Evolutionary conservation across 2,113 vertebrate genomes (phyloP).

Genomic region (Regulus satrapa): DNA sequence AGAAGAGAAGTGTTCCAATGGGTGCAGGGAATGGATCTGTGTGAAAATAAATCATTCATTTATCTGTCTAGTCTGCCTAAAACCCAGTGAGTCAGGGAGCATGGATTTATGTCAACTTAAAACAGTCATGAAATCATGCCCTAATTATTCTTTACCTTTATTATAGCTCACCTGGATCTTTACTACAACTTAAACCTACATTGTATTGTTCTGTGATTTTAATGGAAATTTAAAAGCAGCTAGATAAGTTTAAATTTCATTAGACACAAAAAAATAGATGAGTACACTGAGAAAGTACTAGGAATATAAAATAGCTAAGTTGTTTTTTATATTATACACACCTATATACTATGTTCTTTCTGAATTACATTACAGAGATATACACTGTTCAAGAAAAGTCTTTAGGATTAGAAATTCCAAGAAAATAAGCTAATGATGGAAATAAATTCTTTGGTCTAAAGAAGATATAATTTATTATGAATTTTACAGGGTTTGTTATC

Average conservation of each 20-base stretch:
- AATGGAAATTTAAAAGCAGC: not conserved
- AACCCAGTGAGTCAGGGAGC: not conserved
- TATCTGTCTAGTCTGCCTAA: not conserved
- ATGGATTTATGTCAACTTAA: not conserved
- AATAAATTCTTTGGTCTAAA: not conserved
- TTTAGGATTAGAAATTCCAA: not conserved
- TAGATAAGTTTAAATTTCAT: not conserved
- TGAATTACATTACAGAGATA: not conserved
- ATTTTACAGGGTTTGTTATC: not conserved
- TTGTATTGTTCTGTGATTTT: not conserved
- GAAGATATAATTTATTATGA: not conserved
- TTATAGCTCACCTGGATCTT: not conserved
- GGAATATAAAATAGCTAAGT: not conserved
- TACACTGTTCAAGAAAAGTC: not conserved
- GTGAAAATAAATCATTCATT: not conserved
- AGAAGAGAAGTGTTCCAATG: not conserved
- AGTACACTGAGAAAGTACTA: not conserved
- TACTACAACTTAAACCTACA: not conserved
- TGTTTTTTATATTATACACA: not conserved
- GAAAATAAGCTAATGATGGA: not conserved
- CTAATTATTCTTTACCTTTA: not conserved
- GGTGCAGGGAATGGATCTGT: not conserved
- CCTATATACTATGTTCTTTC: not conserved
- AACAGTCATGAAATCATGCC: not conserved
- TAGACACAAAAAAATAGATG: not conserved